Percentiles rank a stretch among this genome's conserved stretches.
Evolutionary conservation across 2,797 vertebrate species (phyloP).

Genomic region (Hypotaenidia okinawae): DNA sequence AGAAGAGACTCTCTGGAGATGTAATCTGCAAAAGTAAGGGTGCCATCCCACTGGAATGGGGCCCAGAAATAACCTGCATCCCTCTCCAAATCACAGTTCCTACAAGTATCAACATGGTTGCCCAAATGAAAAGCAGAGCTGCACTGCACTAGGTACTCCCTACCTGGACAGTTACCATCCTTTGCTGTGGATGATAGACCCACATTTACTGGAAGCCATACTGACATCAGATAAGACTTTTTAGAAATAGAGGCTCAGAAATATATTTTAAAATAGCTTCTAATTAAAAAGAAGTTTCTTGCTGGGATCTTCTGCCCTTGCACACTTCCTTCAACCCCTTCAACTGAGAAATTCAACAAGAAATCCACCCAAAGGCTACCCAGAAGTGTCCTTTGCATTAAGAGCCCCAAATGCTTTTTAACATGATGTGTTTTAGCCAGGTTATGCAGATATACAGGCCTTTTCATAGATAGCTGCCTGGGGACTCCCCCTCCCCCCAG

Average conservation of each 20-base stretch:
- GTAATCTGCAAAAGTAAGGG: neutral
- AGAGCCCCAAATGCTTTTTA: neutral
- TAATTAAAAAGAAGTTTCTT: neutral
- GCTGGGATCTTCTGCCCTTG: neutral
- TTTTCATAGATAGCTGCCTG: neutral
- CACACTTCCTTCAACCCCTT: accelerated
- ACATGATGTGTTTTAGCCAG: neutral
- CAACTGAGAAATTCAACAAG: neutral
- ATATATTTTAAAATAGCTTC: neutral
- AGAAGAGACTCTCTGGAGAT: neutral
- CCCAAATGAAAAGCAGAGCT: neutral
- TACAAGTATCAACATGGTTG: too few relatives aligned
- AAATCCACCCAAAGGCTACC: neutral
- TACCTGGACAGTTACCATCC: neutral
- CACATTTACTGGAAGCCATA: neutral
- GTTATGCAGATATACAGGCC: neutral
- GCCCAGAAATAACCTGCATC: neutral
- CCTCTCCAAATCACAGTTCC: neutral
- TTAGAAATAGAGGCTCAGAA: neutral
- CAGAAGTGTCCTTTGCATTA: neutral
- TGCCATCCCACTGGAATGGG: neutral
- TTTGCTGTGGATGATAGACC: neutral
- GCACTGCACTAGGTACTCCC: neutral
- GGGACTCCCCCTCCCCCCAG: neutral
- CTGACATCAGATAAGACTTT: neutral